phyloP scores from a whole-genome alignment of 2,888 invertebrate genomes.

The Argyra leucocephala region DNA sequence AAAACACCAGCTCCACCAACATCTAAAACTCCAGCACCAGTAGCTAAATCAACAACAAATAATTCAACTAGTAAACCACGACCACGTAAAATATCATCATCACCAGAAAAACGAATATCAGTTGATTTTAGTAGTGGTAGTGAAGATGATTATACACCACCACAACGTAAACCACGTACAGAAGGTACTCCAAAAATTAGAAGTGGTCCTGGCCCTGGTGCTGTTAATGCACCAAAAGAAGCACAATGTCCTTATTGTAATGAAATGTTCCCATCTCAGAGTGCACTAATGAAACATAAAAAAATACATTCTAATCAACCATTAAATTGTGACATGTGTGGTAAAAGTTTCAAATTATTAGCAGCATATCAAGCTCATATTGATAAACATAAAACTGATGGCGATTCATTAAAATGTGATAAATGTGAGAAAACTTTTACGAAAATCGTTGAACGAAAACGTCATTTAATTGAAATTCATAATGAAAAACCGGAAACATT shows the following conservation, averaged over 20 bases:
- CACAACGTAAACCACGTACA: constrained; percentile 16
- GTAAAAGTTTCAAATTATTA: constrained; percentile 42
- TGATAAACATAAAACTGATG: constrained; percentile 38
- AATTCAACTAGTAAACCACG: neutral
- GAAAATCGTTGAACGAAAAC: constrained; percentile 35
- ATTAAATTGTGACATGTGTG: constrained; percentile 41
- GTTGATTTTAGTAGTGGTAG: constrained; percentile 24
- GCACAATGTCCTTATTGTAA: constrained; percentile 44
- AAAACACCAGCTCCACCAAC: neutral
- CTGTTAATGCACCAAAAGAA: constrained; percentile 21
- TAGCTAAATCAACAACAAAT: neutral
- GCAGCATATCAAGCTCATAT: constrained; percentile 43
- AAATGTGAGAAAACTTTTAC: constrained; percentile 33
- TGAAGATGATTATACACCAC: constrained; percentile 23
- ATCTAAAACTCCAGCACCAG: neutral
- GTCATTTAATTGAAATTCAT: constrained; percentile 38
- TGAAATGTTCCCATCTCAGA: constrained; percentile 45
- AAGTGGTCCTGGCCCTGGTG: constrained; percentile 27
- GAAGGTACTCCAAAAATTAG: constrained; percentile 21
- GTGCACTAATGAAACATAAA: constrained; percentile 46
- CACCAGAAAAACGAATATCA: constrained; percentile 14
- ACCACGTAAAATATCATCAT: constrained; percentile 15
- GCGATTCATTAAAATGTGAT: constrained; percentile 28
- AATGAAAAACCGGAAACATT: constrained; percentile 31
- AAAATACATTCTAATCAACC: constrained; percentile 43